phyloP scores from a whole-genome alignment of 2,113 vertebrate genomes.

The Abramis brama region DNA sequence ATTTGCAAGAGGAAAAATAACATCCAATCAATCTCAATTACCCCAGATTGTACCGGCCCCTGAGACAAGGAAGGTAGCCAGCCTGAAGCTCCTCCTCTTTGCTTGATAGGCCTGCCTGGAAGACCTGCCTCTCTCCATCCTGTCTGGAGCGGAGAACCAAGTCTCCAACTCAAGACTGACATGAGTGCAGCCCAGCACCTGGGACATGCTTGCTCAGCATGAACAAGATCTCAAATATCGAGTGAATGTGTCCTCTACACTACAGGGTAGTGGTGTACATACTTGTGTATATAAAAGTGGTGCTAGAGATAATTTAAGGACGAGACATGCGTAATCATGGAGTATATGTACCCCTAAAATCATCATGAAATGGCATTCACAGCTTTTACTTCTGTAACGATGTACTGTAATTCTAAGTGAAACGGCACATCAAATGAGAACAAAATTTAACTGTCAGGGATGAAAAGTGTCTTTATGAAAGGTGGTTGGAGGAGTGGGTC shows the following conservation, averaged over 20 bases:
- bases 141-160: conserved; percentile 57
- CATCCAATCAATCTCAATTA: conserved; percentile 99
- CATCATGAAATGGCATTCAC: background rate
- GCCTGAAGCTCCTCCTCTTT: conserved; percentile 71
- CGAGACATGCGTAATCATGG: background rate
- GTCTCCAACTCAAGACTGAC: conserved; percentile 18
- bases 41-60: conserved; percentile 91
- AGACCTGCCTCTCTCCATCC: conserved; percentile 71
- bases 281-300: background rate
- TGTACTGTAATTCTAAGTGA: background rate
- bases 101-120: conserved; percentile 73
- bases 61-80: conserved; percentile 86
- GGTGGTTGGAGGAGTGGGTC: background rate
- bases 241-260: background rate
- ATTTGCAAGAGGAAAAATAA: conserved; percentile 99
- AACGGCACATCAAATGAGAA: background rate
- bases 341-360: background rate
- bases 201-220: conserved; percentile 50
- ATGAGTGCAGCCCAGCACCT: conserved; percentile 47
- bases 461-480: background rate
- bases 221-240: background rate
- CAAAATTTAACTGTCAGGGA: background rate
- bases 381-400: background rate
- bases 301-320: background rate
- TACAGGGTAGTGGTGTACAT: background rate